Base-by-base conservation (phyloP, 92 coral and sea anemone species). In the Desmophyllum pertusum region DNA sequence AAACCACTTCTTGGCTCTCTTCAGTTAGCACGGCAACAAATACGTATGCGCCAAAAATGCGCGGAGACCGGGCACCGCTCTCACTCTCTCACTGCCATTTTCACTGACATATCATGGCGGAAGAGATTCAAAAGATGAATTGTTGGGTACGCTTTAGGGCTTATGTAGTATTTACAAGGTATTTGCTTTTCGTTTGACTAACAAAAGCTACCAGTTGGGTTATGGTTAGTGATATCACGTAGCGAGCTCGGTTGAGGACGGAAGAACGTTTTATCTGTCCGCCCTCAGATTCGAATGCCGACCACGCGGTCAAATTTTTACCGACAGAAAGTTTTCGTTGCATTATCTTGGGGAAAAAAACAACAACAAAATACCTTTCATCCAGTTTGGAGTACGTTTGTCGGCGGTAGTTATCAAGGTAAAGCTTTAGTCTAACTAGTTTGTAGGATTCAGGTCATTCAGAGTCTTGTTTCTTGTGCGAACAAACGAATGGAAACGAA, bases 1-100 rank as follows among this genome's bases (percentile, higher is more conserved):
- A n/a, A 10, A 27, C 53, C 64, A 6, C 37, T 38, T 36, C 64
- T 35, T 18, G 59, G 29, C 77, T 72, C 30, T 67, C 72, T 15
- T 40, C n/a, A n/a, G 72, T 67, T 19, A 21, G 61, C 61, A 53
- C 27, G 75, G 27, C 46, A 46, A 39, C 41, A 73, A 31, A 48
- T 50, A 73, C 39, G 78, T 48, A 63, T 8, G 9, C 2, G 31
- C 64, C 14, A 66, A 67, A 67, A 67, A 67, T 38, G 73, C 73
- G 73, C 73, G 45, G 73, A 37, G 45, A 37, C 73, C 73, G 25
- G 45, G 73, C 40, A 67, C 73, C 13, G 29, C 33, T 35, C 9
- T 48, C 21, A 11, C 1, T 4, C 1, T 48, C 1, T 27, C 35
- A 62, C n/a, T n/a, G n/a, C n/a, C n/a, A n/a, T n/a, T n/a, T 29